A percentile compares a stretch with the other conserved stretches of the same genome.
Conservation (phyloP, 2,113 vertebrate genomes). For the Gorsachius goisagi region DNA sequence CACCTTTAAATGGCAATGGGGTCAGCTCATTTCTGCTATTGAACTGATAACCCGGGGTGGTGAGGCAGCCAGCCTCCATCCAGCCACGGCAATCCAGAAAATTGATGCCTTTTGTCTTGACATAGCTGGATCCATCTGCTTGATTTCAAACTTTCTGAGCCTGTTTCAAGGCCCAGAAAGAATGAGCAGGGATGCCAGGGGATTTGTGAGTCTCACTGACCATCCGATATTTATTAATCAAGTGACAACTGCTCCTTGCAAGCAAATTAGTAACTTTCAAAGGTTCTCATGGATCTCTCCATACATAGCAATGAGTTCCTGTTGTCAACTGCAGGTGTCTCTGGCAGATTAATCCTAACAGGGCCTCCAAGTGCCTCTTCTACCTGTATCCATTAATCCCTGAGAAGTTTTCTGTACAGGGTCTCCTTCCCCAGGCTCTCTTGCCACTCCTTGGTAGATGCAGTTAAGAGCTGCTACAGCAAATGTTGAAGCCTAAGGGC, state of each 20-base stretch:
- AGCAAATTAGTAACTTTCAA: background rate
- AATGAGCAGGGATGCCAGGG: background rate
- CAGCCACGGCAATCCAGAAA: background rate
- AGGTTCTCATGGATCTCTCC: background rate
- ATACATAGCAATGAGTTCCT: background rate
- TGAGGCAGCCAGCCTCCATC: background rate
- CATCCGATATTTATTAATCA: background rate
- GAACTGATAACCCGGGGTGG: accelerated
- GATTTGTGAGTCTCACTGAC: background rate
- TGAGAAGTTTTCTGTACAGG: background rate
- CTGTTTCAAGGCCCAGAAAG: background rate
- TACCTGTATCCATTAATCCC: background rate
- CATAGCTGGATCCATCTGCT: background rate
- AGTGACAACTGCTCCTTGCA: background rate
- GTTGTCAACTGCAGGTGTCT: background rate
- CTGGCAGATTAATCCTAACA: background rate
- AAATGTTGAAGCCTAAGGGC: background rate
- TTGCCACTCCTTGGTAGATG: background rate
- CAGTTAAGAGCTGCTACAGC: background rate
- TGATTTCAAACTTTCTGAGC: background rate
- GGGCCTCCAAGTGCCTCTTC: background rate
- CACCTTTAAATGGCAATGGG: background rate
- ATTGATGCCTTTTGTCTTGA: background rate
- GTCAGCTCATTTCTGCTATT: background rate
- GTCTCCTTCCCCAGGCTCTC: background rate